These are phyloP conservation scores for Psittacara wagleri DNA, from an alignment of 2,113 vertebrate genomes.

Conservation along the genomic window DNA sequence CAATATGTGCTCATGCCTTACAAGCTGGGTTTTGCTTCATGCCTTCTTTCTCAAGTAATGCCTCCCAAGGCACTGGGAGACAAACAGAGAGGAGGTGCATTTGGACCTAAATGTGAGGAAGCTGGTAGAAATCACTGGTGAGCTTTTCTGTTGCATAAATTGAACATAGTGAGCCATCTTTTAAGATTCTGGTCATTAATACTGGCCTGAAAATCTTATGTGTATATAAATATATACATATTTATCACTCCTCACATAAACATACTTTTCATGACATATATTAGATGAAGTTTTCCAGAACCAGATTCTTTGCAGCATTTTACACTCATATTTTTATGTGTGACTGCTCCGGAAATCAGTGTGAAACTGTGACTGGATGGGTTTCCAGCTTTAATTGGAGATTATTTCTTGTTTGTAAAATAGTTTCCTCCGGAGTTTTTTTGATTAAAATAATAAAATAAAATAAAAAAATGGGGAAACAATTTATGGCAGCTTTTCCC, in stretches of 20 bases:
- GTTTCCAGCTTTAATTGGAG: background rate
- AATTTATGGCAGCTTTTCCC: background rate
- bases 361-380: background rate
- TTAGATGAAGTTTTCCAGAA: background rate
- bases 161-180: background rate
- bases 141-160: background rate
- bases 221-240: background rate
- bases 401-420: background rate
- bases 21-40: background rate
- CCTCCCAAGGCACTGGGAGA: background rate
- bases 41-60: background rate
- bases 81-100: background rate
- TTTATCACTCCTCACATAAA: background rate
- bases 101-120: background rate
- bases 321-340: background rate
- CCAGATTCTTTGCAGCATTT: background rate
- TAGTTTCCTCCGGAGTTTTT: background rate
- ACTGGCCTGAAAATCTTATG: background rate
- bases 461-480: background rate
- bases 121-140: background rate
- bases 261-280: background rate
- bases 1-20: background rate
- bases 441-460: background rate
- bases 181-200: background rate
- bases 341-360: background rate